Evolutionary conservation across 2,797 vertebrate genomes (phyloP), one percentile per base, ranked within the genome.

Genomic region (Acanthis flammea): DNA sequence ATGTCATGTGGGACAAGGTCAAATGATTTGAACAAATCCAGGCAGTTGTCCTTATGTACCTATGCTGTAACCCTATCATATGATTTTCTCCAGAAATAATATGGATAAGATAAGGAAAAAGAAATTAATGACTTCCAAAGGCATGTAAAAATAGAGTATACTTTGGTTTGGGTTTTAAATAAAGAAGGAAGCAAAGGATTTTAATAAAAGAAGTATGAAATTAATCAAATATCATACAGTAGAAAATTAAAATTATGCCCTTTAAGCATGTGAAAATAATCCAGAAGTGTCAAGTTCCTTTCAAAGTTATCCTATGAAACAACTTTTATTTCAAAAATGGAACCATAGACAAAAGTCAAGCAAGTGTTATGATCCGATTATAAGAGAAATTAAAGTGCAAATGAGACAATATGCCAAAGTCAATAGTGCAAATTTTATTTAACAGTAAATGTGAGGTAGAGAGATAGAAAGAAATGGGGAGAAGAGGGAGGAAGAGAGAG

Each of bases 321-420:
- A 60, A 33, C 10, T 65, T 65, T 18, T 6, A 6, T 14, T 79
- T 83, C 12, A 73, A 75, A 79, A 79, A 53, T 65, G 7, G 23
- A 68, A 92, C 45, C 55, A 37, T 30, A 68, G 13, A 44, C 22
- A 67, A 48, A 75, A 88, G 17, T 14, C 45, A 75, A 22, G 8
- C 10, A 47, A 48, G 24, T 3, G 1, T 60, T 60, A n/a, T 51
- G 45, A 58, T 60, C 39, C 0, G 0, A 51, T 51, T 60, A 28
- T 15, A 44, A n/a, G 53, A 66, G n/a, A 4, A 58, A 75, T 58
- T 28, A 51, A 51, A 35, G 82, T 37, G 39, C 45, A 67, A 67
- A 51, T n/a, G 12, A 60, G 4, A 50, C 3, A n/a, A 51, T n/a
- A 58, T 51, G 19, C 12, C 1, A 0, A 75, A 51, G 13, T 44